A percentile compares a stretch with the other conserved stretches of the same genome.
Evolutionary conservation across 2,113 vertebrate species (phyloP).

Genomic region (Paramormyrops kingsleyae): DNA sequence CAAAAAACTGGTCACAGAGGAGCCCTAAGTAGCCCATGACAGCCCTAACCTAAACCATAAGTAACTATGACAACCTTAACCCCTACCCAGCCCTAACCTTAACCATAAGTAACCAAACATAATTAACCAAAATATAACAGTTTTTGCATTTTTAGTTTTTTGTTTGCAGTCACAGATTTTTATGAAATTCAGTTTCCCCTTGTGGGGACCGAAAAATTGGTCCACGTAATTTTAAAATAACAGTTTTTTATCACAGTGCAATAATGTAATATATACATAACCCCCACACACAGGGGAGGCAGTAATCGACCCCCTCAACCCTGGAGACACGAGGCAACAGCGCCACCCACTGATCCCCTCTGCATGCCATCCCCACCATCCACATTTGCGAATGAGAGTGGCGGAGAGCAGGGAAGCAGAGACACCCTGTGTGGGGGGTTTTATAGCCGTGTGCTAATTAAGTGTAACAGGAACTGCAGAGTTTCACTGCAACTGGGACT

Average conservation of each 20-base stretch:
- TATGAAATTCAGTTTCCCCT: neutral
- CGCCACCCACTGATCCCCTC: slow-evolving; percentile 14
- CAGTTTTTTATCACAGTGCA: neutral
- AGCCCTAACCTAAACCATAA: neutral
- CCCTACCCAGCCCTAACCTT: neutral
- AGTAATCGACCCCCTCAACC: slow-evolving; percentile 11
- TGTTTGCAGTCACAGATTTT: neutral
- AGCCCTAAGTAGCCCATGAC: neutral
- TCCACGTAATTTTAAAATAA: neutral
- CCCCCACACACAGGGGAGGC: neutral
- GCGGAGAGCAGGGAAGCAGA: slow-evolving; percentile 36
- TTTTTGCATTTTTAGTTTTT: neutral
- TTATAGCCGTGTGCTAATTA: slow-evolving; percentile 47
- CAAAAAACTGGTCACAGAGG: neutral
- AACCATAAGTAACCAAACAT: neutral
- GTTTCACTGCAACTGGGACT: slow-evolving; percentile 34
- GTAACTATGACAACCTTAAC: neutral
- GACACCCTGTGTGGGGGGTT: slow-evolving; percentile 45
- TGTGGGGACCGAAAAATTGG: neutral
- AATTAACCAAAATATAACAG: neutral
- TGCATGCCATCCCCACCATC: slow-evolving; percentile 29
- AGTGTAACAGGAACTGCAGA: slow-evolving; percentile 42
- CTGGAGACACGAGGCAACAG: slow-evolving; percentile 28
- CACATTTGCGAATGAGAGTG: slow-evolving; percentile 34
- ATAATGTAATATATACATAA: neutral